Evolutionary conservation across 2,113 vertebrate species (phyloP), one percentile per base, ranked within the genome.

Genomic region (Paraplagusia blochii): DNA sequence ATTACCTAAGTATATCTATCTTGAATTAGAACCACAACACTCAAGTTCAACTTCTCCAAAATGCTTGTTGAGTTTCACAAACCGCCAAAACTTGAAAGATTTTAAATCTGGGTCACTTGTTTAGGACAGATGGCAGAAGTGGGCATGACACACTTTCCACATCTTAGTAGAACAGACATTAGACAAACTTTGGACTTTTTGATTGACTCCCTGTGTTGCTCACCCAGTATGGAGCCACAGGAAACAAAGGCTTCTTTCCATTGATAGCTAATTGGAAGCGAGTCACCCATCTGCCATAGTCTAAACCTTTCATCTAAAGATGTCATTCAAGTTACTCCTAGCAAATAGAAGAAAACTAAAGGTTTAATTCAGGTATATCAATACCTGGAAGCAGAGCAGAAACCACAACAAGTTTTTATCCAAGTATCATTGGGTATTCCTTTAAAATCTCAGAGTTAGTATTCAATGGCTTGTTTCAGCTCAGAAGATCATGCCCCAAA

Each of bases 211-310:
- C 66, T n/a, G 62, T 55, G 42, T 35, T 12, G 54, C 61, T 82
- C 71, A 16, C 72, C 56, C 86, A 75, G 77, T 78, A 58, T 80
- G 82, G 60, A 48, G 74, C 69, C 82, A 39, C 71, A 76, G 62
- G 72, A 81, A 75, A 63, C 55, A 70, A 74, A 76, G 12, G 15
- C 53, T 62, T 46, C 65, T 80, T 80, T 79, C 69, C 54, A 68
- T 71, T 60, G 84, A 63, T 72, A 68, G 63, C 67, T 61, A 48
- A 53, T 69, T 70, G 48, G 38, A 66, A 67, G 47, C 39, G 68
- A 73, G 63, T 63, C 60, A 44, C 53, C 82, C 74, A 84, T 86
- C 76, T 88, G 82, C 70, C 56, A 45, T 45, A 33, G 74, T 57
- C 52, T 58, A 59, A 85, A 77, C 39, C 54, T 61, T 42, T 64